Evolutionary conservation across 2,888 invertebrate genomes (phyloP).

Genomic region (Dynastes maya): DNA sequence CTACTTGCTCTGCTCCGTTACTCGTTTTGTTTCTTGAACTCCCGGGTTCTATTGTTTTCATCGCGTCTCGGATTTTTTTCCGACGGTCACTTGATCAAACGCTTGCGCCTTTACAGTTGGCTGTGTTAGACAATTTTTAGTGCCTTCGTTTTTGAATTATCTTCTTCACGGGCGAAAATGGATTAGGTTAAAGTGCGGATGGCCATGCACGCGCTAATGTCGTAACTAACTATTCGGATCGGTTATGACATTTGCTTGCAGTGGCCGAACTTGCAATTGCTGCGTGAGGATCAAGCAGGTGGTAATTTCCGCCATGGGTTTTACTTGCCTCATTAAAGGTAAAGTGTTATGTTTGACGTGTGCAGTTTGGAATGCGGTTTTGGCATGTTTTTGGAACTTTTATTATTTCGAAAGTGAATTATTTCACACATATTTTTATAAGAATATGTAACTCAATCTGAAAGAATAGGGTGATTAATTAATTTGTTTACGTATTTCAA

Average conservation of each 20-base stretch:
- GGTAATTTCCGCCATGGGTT: conserved; percentile 64
- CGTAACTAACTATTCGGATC: conserved; percentile 26
- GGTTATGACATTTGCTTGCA: conserved; percentile 58
- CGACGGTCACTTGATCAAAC: conserved; percentile 25
- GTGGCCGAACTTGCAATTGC: conserved; percentile 59
- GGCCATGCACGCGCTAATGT: conserved; percentile 33
- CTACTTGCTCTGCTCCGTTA: conserved; percentile 13
- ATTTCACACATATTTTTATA: conserved; percentile 13
- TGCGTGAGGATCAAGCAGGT: conserved; percentile 62
- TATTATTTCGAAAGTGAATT: conserved; percentile 17
- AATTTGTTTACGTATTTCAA: background rate
- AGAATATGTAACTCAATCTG: background rate
- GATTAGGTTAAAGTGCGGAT: conserved; percentile 3
- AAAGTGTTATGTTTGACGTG: conserved; percentile 49
- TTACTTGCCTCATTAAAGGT: conserved; percentile 63
- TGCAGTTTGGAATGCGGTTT: conserved; percentile 24
- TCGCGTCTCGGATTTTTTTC: conserved; percentile 5
- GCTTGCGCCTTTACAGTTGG: background rate
- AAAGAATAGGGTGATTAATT: background rate
- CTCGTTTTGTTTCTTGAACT: conserved; percentile 24
- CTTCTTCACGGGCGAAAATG: background rate
- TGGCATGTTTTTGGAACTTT: conserved; percentile 10
- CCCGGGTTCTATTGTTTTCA: conserved; percentile 32
- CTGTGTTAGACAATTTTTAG: background rate
- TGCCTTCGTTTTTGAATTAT: background rate